Evolutionary conservation across 2,797 vertebrate species (phyloP).

Genomic region (Chiloscyllium punctatum): DNA sequence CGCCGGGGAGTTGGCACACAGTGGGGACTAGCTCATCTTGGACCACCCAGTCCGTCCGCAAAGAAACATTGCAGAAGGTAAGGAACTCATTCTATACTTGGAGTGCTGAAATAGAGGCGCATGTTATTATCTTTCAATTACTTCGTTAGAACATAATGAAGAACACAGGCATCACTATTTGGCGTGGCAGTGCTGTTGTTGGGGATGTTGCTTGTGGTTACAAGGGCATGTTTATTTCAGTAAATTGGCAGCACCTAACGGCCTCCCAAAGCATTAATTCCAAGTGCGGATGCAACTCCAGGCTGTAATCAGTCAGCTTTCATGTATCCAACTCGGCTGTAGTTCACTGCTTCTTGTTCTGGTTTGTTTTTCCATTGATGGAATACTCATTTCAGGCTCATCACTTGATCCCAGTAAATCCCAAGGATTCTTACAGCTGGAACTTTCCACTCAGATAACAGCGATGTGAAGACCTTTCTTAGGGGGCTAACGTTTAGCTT

Average conservation of each 20-base stretch:
- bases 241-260: not conserved
- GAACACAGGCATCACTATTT: not conserved
- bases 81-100: not conserved
- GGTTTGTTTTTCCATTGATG: not conserved
- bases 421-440: too few relatives aligned
- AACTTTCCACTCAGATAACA: not conserved
- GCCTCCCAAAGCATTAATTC: not conserved
- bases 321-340: not conserved
- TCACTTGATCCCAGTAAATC: not conserved
- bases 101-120: not conserved
- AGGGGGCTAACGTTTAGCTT: not conserved
- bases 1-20: conserved; percentile 40
- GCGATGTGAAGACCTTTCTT: not conserved
- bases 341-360: not conserved
- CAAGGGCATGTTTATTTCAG: not conserved
- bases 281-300: not conserved
- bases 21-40: conserved; percentile 7
- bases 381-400: not conserved
- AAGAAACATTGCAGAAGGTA: not conserved
- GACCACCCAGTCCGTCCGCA: not conserved
- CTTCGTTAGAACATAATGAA: not conserved
- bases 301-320: not conserved
- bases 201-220: too few relatives aligned
- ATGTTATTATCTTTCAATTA: not conserved
- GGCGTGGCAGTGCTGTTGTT: too few relatives aligned